These are phyloP conservation scores for Rotaria sp. DNA, from an alignment of 2,888 invertebrate species.

Conservation along the genomic window DNA sequence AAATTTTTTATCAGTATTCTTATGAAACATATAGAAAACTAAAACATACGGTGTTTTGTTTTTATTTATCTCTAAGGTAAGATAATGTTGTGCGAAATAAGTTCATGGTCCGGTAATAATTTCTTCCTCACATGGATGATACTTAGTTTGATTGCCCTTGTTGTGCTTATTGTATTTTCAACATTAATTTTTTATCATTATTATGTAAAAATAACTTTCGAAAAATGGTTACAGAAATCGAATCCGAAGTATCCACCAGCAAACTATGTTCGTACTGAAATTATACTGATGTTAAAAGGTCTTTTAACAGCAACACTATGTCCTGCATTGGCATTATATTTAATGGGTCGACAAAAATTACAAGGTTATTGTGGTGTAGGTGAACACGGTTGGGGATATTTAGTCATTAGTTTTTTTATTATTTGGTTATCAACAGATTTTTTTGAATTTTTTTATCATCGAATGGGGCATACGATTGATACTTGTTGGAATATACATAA, in stretches of 20 bases:
- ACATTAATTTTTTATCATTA: not conserved
- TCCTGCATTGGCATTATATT: not conserved
- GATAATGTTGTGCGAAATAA: conserved; percentile 10
- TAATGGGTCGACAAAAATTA: not conserved
- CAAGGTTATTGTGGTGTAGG: not conserved
- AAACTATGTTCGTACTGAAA: not conserved
- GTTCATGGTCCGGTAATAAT: not conserved
- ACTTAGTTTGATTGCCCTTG: not conserved
- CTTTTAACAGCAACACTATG: not conserved
- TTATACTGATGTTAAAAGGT: conserved; percentile 4
- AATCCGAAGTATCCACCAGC: conserved; percentile 5
- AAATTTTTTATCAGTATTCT: not conserved
- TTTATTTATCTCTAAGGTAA: not conserved
- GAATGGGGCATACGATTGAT: not conserved
- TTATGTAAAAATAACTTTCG: conserved; percentile 16
- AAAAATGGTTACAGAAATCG: conserved; percentile 3
- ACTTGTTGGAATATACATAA: not conserved
- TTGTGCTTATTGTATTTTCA: not conserved
- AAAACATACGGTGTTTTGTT: not conserved
- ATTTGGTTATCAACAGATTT: conserved; percentile 11
- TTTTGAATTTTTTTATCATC: conserved; percentile 21
- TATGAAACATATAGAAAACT: not conserved
- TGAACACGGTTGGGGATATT: conserved; percentile 14
- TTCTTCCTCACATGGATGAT: not conserved
- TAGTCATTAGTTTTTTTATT: not conserved